A percentile compares a stretch with the other conserved stretches of the same genome.
These are phyloP conservation scores for Mico argentatus DNA, from an alignment of 2,797 vertebrate genomes.

Conservation along the genomic window DNA sequence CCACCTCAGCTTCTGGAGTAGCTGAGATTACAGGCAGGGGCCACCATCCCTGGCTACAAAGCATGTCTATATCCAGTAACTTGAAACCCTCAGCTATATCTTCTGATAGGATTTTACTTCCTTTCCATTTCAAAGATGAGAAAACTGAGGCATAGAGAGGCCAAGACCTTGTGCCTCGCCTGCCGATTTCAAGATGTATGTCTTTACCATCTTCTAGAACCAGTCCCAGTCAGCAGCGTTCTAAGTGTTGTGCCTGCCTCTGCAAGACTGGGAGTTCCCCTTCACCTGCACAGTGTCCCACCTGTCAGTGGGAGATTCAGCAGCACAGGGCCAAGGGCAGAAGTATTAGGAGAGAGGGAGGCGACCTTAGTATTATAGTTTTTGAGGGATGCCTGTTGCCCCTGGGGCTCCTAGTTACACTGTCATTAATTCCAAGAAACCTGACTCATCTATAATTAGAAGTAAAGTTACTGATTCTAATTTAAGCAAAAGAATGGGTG, in stretches of 20 bases:
- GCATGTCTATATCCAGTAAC: not conserved
- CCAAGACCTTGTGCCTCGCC: not conserved
- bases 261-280: not conserved
- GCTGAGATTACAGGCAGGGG: too few species aligned
- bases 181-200: not conserved
- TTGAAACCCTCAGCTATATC: not conserved
- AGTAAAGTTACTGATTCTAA: not conserved
- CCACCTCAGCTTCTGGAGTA: too few species aligned
- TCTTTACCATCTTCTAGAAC: not conserved
- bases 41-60: too few species aligned
- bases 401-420: not conserved
- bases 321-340: not conserved
- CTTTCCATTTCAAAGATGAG: not conserved
- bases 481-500: not conserved
- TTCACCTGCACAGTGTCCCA: not conserved
- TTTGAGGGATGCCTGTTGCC: not conserved
- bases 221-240: not conserved
- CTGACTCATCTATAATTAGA: not conserved
- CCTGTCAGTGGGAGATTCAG: too few species aligned
- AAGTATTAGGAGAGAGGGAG: not conserved
- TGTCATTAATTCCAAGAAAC: not conserved
- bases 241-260: not conserved
- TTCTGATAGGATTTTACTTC: not conserved
- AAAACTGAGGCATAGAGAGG: not conserved
- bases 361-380: not conserved